Percentiles rank a stretch among this genome's conserved stretches.
Evolutionary conservation across 2,888 invertebrate genomes (phyloP).

Genomic region (Lepidocyrtoides sp.): DNA sequence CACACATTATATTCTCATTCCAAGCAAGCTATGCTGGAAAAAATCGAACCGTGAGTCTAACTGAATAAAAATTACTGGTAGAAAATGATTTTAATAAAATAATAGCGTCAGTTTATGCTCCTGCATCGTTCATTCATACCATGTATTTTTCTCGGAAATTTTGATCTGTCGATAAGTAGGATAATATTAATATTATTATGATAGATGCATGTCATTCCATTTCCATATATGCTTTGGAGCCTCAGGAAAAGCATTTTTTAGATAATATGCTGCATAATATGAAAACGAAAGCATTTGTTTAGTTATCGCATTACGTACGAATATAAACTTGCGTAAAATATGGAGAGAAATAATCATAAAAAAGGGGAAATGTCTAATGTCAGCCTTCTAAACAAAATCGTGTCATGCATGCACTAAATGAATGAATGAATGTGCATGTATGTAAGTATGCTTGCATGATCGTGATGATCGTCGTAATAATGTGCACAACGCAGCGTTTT

Average conservation of each 20-base stretch:
- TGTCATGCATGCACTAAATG: constrained; percentile 4
- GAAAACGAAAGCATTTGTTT: no score
- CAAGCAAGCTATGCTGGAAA: no score
- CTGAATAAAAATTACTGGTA: no score
- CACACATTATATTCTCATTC: no score
- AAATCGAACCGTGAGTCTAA: no score
- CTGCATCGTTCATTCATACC: background rate
- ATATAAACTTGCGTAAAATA: constrained; percentile 48
- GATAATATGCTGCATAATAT: no score
- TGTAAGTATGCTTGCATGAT: constrained; percentile 39
- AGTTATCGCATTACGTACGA: no score
- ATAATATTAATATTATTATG: background rate
- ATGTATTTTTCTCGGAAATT: background rate
- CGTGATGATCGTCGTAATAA: constrained; percentile 22
- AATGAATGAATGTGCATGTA: no score
- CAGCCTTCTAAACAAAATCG: constrained; percentile 6
- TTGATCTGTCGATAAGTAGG: constrained; percentile 37
- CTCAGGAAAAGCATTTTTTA: background rate
- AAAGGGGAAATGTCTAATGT: constrained; percentile 3
- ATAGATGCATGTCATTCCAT: constrained; percentile 10
- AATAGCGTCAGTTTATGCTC: background rate
- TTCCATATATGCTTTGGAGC: no score
- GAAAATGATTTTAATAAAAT: background rate
- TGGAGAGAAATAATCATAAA: background rate
- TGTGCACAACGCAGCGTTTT: constrained; percentile 16